Percentiles rank a stretch among this genome's conserved stretches.
These are phyloP conservation scores for Melierax canorus DNA, from an alignment of 2,113 vertebrate genomes.

Conservation along the genomic window DNA sequence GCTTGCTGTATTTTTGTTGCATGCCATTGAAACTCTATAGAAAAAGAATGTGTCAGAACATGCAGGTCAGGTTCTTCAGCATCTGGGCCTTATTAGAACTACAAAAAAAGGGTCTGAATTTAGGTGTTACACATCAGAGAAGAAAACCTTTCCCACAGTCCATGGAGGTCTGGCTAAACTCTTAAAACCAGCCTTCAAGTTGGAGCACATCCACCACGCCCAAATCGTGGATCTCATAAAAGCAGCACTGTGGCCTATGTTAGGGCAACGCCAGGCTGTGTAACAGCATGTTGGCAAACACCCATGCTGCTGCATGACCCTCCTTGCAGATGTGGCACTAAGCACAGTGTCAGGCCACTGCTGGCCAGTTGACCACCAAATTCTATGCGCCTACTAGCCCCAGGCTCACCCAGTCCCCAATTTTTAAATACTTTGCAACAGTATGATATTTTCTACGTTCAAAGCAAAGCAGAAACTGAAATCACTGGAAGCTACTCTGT, in stretches of 20 bases:
- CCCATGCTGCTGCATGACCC: neutral
- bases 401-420: neutral
- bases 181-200: neutral
- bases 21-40: neutral
- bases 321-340: accelerated
- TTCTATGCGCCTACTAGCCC: neutral
- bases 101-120: neutral
- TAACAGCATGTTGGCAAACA: neutral
- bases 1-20: neutral
- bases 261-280: accelerated
- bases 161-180: neutral
- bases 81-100: neutral
- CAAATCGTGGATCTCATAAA: accelerated
- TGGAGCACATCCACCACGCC: neutral
- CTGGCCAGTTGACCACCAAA: neutral
- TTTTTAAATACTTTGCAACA: neutral
- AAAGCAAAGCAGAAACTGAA: neutral
- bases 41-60: neutral
- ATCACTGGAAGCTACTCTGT: neutral
- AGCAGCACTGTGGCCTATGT: neutral
- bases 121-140: neutral
- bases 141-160: neutral
- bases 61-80: neutral
- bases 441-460: too few relatives aligned
- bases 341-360: neutral